Percentiles rank a stretch among this genome's conserved stretches.
Evolutionary conservation across 2,888 invertebrate genomes (phyloP).

Genomic region (Crepidodera aurea): DNA sequence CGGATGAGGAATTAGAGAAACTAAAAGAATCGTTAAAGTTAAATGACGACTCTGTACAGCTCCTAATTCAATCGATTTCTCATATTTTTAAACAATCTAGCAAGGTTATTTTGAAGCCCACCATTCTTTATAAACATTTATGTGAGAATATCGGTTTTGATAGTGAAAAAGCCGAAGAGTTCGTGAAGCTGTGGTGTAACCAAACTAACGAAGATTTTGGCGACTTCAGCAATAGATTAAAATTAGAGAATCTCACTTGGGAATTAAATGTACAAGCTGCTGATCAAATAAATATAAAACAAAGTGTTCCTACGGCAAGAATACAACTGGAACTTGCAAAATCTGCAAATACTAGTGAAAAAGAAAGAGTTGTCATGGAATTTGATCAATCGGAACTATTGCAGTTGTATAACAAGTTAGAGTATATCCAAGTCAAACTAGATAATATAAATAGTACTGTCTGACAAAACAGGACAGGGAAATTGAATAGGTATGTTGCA

Average conservation of each 20-base stretch:
- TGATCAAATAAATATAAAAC: slow-evolving; percentile 61
- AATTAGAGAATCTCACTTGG: slow-evolving; percentile 66
- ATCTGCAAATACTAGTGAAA: slow-evolving; percentile 41
- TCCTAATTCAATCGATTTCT: slow-evolving; percentile 51
- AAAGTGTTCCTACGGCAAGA: slow-evolving; percentile 62
- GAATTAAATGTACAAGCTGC: slow-evolving; percentile 65
- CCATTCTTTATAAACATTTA: slow-evolving; percentile 63
- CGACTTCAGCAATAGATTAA: slow-evolving; percentile 61
- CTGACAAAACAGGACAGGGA: no score
- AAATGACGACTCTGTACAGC: slow-evolving; percentile 43
- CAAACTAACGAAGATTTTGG: slow-evolving; percentile 64
- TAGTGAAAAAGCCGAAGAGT: slow-evolving; percentile 65
- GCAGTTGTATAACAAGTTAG: slow-evolving; percentile 65
- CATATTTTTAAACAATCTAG: slow-evolving; percentile 64
- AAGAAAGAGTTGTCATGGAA: slow-evolving; percentile 62
- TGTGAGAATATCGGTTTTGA: slow-evolving; percentile 62
- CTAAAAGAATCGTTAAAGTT: slow-evolving; percentile 50
- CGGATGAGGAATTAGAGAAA: slow-evolving; percentile 49
- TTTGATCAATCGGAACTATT: slow-evolving; percentile 64
- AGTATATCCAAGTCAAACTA: slow-evolving; percentile 63
- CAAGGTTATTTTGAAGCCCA: slow-evolving; percentile 66
- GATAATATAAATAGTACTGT: slow-evolving; percentile 48
- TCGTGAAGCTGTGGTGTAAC: slow-evolving; percentile 65
- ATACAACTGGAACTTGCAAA: slow-evolving; percentile 61
- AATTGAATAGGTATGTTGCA: no score